Evolutionary conservation across 1,140 invertebrate species (phyloP).

Genomic region (Cotesia chilonis): DNA sequence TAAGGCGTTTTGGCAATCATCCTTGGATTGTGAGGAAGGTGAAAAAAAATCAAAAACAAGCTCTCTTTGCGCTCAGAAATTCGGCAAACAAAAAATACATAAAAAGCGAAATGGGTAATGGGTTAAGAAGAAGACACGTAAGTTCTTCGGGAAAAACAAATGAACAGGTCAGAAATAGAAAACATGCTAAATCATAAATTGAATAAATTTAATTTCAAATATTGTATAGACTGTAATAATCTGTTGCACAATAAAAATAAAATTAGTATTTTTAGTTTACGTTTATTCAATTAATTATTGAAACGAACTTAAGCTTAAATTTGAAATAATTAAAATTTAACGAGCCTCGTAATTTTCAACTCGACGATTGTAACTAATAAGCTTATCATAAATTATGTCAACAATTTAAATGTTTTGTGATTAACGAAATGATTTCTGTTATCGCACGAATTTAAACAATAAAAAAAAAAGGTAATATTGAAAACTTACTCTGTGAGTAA

Average conservation of each 20-base stretch:
- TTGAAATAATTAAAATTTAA: not conserved
- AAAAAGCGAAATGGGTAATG: not conserved
- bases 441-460: too few relatives aligned
- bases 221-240: too few relatives aligned
- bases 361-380: not conserved
- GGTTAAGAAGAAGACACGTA: constrained; percentile 5
- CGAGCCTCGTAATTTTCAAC: not conserved
- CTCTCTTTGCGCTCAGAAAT: not conserved
- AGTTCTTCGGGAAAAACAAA: not conserved
- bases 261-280: too few relatives aligned
- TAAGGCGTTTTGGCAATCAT: not conserved
- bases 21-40: not conserved
- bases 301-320: too few relatives aligned
- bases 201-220: too few relatives aligned
- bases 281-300: too few relatives aligned
- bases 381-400: constrained; percentile 3
- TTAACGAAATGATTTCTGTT: too few relatives aligned
- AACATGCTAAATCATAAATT: not conserved
- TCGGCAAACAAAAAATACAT: not conserved
- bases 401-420: not conserved
- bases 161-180: not conserved
- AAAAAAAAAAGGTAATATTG: too few relatives aligned
- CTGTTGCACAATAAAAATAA: too few relatives aligned
- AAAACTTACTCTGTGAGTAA: too few relatives aligned
- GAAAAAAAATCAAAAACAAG: not conserved